Evolutionary conservation across 2,797 vertebrate species (phyloP).

Genomic region (Betta splendens): DNA sequence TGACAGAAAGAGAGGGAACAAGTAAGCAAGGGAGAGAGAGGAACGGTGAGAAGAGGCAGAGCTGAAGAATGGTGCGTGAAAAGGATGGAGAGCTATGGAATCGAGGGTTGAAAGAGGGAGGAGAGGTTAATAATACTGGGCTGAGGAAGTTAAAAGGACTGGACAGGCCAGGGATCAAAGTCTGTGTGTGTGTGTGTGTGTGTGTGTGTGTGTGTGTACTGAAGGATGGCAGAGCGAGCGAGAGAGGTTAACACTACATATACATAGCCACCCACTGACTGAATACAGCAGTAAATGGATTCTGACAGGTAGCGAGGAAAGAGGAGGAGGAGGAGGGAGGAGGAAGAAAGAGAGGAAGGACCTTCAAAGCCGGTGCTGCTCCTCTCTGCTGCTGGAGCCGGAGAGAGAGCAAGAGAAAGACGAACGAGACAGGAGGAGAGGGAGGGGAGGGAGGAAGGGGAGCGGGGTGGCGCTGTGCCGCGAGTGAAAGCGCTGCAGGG

Average conservation of each 20-base stretch:
- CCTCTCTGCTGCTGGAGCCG: conserved; percentile 36
- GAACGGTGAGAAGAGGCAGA: conserved; percentile 41
- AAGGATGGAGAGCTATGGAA: conserved; percentile 43
- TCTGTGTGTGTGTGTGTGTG: conserved; percentile 23
- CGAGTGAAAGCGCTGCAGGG: conserved; percentile 62
- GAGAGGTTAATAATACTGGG: conserved; percentile 71
- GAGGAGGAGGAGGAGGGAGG: conserved; percentile 30
- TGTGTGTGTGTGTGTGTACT: conserved; percentile 20
- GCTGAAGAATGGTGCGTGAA: conserved; percentile 63
- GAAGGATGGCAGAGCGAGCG: conserved; percentile 57
- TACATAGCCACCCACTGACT: conserved; percentile 71
- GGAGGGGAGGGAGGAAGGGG: conserved; percentile 7
- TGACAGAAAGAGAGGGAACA: conserved; percentile 22
- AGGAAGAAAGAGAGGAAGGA: conserved; percentile 21
- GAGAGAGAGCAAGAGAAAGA: conserved; percentile 7
- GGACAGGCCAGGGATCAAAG: conserved; percentile 76
- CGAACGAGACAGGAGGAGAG: conserved; percentile 17
- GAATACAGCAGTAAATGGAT: conserved; percentile 70
- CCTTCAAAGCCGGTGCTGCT: conserved; percentile 57
- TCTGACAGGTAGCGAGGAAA: conserved; percentile 61
- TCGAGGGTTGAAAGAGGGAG: conserved; percentile 42
- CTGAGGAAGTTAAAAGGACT: conserved; percentile 74
- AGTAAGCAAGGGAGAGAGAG: conserved; percentile 6
- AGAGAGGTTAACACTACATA: conserved; percentile 72
- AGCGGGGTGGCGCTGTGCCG: conserved; percentile 34